Evolutionary conservation across 2,888 invertebrate genomes (phyloP).

Genomic region (Leptinotarsa peninsularis): DNA sequence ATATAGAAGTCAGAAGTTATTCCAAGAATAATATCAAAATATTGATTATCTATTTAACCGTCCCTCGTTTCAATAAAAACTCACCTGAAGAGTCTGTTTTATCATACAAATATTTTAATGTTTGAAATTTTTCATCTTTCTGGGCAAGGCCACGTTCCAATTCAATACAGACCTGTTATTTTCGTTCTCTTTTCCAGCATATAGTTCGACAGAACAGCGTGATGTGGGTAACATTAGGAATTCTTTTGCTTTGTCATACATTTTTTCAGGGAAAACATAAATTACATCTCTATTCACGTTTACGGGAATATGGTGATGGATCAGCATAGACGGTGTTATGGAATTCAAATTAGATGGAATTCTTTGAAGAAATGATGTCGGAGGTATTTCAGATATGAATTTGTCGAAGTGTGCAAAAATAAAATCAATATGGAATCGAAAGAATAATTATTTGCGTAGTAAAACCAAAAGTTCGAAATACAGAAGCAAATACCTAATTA

Average conservation of each 20-base stretch:
- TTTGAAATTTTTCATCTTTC: too few species aligned
- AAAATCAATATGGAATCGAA: neutral
- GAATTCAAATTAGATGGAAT: conserved; percentile 23
- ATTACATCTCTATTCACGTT: conserved; percentile 42
- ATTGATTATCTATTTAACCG: too few species aligned
- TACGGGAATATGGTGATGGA: conserved; percentile 28
- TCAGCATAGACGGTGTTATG: conserved; percentile 19
- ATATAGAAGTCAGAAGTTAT: too few species aligned
- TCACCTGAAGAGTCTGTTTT: too few species aligned
- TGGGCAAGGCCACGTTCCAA: neutral
- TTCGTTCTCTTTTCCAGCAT: conserved; percentile 32
- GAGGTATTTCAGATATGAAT: neutral
- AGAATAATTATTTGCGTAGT: neutral
- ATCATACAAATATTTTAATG: too few species aligned
- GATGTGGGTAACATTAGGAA: conserved; percentile 50
- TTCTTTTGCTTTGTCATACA: conserved; percentile 42
- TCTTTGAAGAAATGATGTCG: conserved; percentile 21
- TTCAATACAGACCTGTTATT: neutral
- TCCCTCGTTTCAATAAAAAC: too few species aligned
- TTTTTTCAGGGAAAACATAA: conserved; percentile 43
- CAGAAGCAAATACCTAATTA: neutral
- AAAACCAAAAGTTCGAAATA: neutral
- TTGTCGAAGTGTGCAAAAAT: neutral
- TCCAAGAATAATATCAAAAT: too few species aligned
- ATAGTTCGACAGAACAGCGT: conserved; percentile 52